A percentile compares a stretch with the other conserved stretches of the same genome.
phyloP scores from a whole-genome alignment of 2,797 vertebrate species.

The Coregonus suidteri region DNA sequence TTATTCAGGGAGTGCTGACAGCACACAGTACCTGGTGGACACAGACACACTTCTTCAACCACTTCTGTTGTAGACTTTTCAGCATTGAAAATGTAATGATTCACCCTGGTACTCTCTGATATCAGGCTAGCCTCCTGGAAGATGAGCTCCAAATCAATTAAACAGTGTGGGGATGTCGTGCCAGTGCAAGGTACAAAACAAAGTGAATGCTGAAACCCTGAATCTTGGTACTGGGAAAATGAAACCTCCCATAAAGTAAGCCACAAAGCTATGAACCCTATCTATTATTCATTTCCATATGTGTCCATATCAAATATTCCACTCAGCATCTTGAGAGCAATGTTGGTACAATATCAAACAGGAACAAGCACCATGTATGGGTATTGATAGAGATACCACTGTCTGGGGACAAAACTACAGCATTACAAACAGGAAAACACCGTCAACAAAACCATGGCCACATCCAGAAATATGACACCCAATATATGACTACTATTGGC shows the following conservation, averaged over 20 bases:
- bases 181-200: neutral
- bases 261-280: neutral
- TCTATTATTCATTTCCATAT: neutral
- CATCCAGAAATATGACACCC: slow-evolving; percentile 20
- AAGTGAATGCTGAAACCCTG: neutral
- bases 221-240: neutral
- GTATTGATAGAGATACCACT: neutral
- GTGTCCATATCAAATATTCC: neutral
- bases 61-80: neutral
- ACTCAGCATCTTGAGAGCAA: neutral
- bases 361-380: slow-evolving; percentile 1
- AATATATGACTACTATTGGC: slow-evolving; percentile 22
- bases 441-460: slow-evolving; percentile 22
- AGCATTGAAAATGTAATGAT: no score
- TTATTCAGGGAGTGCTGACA: neutral
- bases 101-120: neutral
- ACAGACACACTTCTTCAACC: neutral
- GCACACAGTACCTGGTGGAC: neutral
- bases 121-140: slow-evolving; percentile 13
- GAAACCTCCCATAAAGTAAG: slow-evolving; percentile 1
- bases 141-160: neutral
- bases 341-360: neutral
- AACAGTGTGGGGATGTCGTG: slow-evolving; percentile 6
- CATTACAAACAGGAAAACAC: neutral
- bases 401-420: neutral